Base-by-base conservation (phyloP, 2,113 vertebrate genomes). In the Neotoma lepida region DNA sequence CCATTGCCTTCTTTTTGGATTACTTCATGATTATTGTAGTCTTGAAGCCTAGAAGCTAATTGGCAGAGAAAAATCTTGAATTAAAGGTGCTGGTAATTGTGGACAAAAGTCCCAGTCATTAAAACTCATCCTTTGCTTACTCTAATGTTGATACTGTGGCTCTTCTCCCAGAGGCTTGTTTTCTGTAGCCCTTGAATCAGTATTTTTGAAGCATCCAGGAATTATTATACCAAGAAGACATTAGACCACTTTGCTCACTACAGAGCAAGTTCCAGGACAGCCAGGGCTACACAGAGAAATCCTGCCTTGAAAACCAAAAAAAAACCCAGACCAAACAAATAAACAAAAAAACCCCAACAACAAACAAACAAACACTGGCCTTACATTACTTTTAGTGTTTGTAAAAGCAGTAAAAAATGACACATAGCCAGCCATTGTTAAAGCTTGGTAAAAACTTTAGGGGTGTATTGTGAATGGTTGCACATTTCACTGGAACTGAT, bases 171-270 rank as follows among this genome's bases (percentile, higher is more conserved):
- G 54, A 54, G 54, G 15, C 61, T 28, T 81, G n/a, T 93, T 80
- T 41, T 58, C n/a, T 93, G 30, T 46, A 88, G 74, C 35, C 58
- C 28, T 88, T 96, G 85, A 56, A 76, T 87, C 66, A 51, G 28
- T 90, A 58, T 81, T 80, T 26, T 35, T 44, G 61, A 91, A 93
- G 85, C 76, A 61, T 73, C 86, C 71, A 73, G 77, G 54, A 89
- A 35, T 33, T 93, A 51, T 46, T 93, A 56, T 9, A 64, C 41
- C n/a, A 93, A 94, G 28, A 58, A 85, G 84, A 35, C 51, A 4
- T 93, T 96, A 94, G 41, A 92, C 56, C 6, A n/a, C 46, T 92
- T 96, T 88, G 46, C 41, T 86, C 18, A 78, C 41, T 20, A 20
- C 68, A 70, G 68, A 70, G 35, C 1, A 1, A 39, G 18, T 39